Base-by-base conservation (phyloP, 2,797 vertebrate species). In the Aplochiton taeniatus region DNA sequence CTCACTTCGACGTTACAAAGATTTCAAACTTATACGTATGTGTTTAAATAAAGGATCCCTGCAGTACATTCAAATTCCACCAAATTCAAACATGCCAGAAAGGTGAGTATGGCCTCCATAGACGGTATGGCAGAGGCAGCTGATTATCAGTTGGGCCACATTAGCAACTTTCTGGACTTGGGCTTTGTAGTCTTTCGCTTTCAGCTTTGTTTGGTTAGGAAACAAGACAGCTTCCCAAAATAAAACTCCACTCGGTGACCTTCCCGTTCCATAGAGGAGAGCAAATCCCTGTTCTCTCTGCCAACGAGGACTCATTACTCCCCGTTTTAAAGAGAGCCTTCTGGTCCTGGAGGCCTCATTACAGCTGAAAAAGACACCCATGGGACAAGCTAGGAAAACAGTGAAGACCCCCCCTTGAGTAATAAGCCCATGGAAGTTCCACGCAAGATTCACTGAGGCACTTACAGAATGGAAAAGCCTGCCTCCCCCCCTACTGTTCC, bases 261-360 rank as follows among this genome's bases (percentile, higher is more conserved):
- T 91, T 92, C 85, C 83, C 74, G 85, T 89, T 89, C 90, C 83
- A 88, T 75, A 54, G 87, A 88, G 86, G 77, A 90, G 84, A 78
- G 86, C 86, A 87, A 89, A 91, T 91, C 88, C 83, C 84, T 85
- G 83, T 87, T 87, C 87, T 83, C 81, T 83, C 83, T 91, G 90
- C 88, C 90, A 91, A 90, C 84, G 83, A 82, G 88, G 87, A 90
- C 88, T 90, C 90, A 92, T 92, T 93, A 91, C 88, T 90, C 86
- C 85, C 79, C 42, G 74, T 86, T 91, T 91, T 91, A 89, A 91
- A 92, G 88, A 86, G 83, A 90, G 86, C 83, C 85, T 86, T 89
- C 84, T 87, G 86, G 90, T 92, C 91, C 89, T 89, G 85, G 80
- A 92, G 90, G 91, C 89, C 89, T 93, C 91, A 92, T 93, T 93